phyloP scores from a whole-genome alignment of 2,888 invertebrate species.

The Chrysolina oricalcia region DNA sequence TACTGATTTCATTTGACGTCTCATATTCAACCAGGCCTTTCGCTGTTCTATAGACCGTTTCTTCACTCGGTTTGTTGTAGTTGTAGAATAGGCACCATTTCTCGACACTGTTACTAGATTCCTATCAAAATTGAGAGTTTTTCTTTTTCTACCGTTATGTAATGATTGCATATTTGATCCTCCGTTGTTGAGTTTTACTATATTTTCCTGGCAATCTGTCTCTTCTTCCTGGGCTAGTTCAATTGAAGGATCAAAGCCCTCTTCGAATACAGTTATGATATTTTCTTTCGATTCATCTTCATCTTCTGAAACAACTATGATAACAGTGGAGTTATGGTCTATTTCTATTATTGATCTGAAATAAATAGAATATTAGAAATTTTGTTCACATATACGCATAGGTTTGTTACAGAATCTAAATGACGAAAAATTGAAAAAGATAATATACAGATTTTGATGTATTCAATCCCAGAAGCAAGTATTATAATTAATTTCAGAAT shows the following conservation, averaged over 20 bases:
- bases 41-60: background rate
- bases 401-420: too few relatives aligned
- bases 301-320: conserved; percentile 4
- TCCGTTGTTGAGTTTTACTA: background rate
- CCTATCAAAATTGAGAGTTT: background rate
- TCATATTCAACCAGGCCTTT: background rate
- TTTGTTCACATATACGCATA: background rate
- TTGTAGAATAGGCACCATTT: background rate
- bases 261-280: background rate
- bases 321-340: background rate
- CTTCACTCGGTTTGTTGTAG: background rate
- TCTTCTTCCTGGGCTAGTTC: background rate
- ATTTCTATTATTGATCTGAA: conserved; percentile 1
- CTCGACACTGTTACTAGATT: background rate
- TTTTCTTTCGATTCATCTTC: background rate
- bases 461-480: too few relatives aligned
- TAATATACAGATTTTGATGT: too few relatives aligned
- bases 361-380: background rate
- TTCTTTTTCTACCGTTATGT: background rate
- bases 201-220: background rate
- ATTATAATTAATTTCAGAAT: too few relatives aligned
- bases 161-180: background rate
- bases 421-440: too few relatives aligned
- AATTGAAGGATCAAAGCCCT: background rate
- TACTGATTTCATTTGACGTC: too few relatives aligned